phyloP scores from a whole-genome alignment of 2,888 invertebrate genomes.

The Panzeria rudis region DNA sequence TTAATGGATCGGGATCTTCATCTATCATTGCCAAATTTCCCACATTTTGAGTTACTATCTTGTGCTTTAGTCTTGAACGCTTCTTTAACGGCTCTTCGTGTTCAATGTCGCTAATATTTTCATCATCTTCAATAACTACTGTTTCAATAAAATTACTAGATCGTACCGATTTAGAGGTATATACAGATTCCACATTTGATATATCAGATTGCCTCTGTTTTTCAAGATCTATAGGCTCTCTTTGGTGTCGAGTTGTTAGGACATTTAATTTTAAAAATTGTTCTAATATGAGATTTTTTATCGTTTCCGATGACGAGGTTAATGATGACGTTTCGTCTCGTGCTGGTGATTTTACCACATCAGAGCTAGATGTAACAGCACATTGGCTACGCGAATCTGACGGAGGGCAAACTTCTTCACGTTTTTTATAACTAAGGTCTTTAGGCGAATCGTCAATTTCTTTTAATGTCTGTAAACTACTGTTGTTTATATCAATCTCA shows the following conservation, averaged over 20 bases:
- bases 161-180: conserved; percentile 84
- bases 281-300: conserved; percentile 80
- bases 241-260: conserved; percentile 83
- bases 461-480: not conserved
- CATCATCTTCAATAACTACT: conserved; percentile 79
- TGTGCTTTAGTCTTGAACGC: conserved; percentile 77
- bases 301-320: conserved; percentile 87
- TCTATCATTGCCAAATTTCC: conserved; percentile 74
- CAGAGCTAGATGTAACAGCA: conserved; percentile 88
- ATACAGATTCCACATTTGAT: conserved; percentile 75
- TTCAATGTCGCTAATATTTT: conserved; percentile 20
- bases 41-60: conserved; percentile 6
- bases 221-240: conserved; percentile 89
- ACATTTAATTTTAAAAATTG: conserved; percentile 80
- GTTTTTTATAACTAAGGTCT: conserved; percentile 86
- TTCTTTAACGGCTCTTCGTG: conserved; percentile 84
- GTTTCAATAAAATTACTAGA: conserved; percentile 84
- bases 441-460: conserved; percentile 85
- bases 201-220: conserved; percentile 88
- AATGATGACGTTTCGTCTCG: conserved; percentile 89
- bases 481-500: conserved; percentile 8
- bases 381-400: conserved; percentile 82
- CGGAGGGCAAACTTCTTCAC: conserved; percentile 80
- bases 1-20: conserved; percentile 87
- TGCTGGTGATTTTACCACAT: conserved; percentile 89